phyloP scores from a whole-genome alignment of 2,113 vertebrate genomes.

The Menidia beryllina region DNA sequence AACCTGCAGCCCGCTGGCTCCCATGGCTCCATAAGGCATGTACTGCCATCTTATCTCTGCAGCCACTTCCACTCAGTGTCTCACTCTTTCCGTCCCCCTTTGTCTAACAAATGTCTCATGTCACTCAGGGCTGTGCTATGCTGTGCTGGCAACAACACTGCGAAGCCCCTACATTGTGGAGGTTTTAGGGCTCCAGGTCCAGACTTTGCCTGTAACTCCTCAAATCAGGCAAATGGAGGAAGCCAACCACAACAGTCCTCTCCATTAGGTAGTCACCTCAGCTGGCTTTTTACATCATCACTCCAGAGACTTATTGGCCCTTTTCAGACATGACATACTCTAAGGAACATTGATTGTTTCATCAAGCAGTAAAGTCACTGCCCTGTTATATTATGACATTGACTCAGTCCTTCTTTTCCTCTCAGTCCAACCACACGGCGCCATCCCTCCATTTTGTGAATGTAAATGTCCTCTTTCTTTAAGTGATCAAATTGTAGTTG shows the following conservation, averaged over 20 bases:
- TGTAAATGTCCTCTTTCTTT: neutral
- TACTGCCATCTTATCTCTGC: neutral
- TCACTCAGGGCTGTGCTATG: conserved; percentile 78
- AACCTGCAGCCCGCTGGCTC: conserved; percentile 87
- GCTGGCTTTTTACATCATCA: neutral
- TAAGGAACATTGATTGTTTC: neutral
- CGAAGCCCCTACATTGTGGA: conserved; percentile 79
- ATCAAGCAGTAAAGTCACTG: neutral
- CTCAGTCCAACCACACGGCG: neutral
- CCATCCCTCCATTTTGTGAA: neutral
- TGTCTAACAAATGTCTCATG: conserved; percentile 20
- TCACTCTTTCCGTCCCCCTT: neutral
- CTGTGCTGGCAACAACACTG: conserved; percentile 80
- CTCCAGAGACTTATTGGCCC: neutral
- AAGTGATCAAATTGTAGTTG: too few species aligned
- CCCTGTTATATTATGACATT: neutral
- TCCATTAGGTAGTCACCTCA: conserved; percentile 83
- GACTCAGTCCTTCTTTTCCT: neutral
- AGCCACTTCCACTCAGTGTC: neutral
- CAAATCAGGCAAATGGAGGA: conserved; percentile 82
- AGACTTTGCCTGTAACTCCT: conserved; percentile 62
- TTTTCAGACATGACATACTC: neutral
- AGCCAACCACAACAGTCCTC: conserved; percentile 85
- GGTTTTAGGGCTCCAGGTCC: conserved; percentile 79
- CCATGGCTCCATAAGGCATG: conserved; percentile 79